A percentile compares a stretch with the other conserved stretches of the same genome.
These are phyloP conservation scores for Aptenodytes patagonicus DNA, from an alignment of 2,113 vertebrate genomes.

Conservation along the genomic window DNA sequence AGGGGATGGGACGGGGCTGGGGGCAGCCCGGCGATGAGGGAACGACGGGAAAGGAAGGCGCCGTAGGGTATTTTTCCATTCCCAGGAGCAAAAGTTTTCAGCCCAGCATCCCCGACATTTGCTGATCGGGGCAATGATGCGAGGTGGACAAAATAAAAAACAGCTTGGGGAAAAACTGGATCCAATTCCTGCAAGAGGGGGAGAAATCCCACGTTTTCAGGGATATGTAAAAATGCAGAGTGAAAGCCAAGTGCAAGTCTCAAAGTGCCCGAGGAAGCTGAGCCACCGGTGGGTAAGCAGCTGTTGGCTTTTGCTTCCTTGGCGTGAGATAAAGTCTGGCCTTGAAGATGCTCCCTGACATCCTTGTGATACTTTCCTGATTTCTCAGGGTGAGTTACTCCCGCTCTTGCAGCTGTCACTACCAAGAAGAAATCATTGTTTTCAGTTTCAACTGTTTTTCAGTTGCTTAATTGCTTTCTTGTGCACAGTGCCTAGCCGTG, in stretches of 20 bases:
- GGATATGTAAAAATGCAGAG: rapidly evolving
- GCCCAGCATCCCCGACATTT: rapidly evolving
- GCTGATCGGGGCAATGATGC: background rate
- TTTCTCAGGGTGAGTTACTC: background rate
- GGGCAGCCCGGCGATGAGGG: background rate
- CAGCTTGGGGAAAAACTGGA: background rate
- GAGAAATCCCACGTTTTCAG: background rate
- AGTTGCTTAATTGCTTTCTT: background rate
- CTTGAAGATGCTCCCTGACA: background rate
- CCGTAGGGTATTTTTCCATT: background rate
- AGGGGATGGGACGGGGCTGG: background rate
- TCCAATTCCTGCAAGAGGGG: background rate
- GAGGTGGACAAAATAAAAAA: background rate
- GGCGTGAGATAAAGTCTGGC: rapidly evolving
- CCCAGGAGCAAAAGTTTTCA: background rate
- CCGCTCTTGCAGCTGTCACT: background rate
- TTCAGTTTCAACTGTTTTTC: background rate
- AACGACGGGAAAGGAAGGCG: background rate
- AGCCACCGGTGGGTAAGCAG: background rate
- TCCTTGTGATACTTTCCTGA: rapidly evolving
- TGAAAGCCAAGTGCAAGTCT: rapidly evolving
- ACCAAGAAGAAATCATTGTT: background rate
- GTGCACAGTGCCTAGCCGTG: rapidly evolving
- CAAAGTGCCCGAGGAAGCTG: rapidly evolving
- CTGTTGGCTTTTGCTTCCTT: background rate